Evolutionary conservation across 37 sponge, comb jelly and placozoan genomes (phyloP), one percentile per base, ranked within the genome.

Genomic region (Chondrilla cf. caribensis): DNA sequence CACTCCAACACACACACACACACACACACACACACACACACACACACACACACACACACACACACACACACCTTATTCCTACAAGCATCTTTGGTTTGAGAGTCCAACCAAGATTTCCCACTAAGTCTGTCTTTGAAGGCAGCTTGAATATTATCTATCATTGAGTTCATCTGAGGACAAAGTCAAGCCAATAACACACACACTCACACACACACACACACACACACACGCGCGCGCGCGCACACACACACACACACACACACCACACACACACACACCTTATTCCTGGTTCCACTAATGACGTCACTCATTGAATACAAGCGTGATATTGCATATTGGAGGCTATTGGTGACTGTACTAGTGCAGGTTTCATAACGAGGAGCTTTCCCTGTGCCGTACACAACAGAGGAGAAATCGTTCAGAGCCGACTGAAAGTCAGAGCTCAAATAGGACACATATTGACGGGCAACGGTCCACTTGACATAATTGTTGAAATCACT

Each of bases 51-150:
- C 17, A 17, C 57, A 55, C 57, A 19, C 57, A 11, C 68, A 78
- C 62, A 11, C 59, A 32, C 37, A 38, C 25, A 15, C 28, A 85
- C 90, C 80, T 90, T 89, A 3, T 77, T 65, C 35, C 64, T 51
- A 51, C 73, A 89, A n/a, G 60, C 22, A 17, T 82, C 38, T 59
- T 28, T 82, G 9, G 90, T 89, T 21, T 55, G 42, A 19, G 38
- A 35, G 22, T 85, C 85, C 35, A 89, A 40, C 86, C 86, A 89
- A 32, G 2, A 39, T 4, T 57, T 77, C 18, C n/a, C 54, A n/a
- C 73, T 42, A 19, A 89, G 79, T 0, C 90, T 40, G 29, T 65
- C 59, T 26, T 85, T 85, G 68, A 89, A 89, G 68, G 90, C 82
- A 26, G 24, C 44, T 64, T 85, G 62, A 5, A 89, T 37, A 14